These are phyloP conservation scores for Epizoanthus rinbou DNA, from an alignment of 92 coral and sea anemone species.

Conservation along the genomic window DNA sequence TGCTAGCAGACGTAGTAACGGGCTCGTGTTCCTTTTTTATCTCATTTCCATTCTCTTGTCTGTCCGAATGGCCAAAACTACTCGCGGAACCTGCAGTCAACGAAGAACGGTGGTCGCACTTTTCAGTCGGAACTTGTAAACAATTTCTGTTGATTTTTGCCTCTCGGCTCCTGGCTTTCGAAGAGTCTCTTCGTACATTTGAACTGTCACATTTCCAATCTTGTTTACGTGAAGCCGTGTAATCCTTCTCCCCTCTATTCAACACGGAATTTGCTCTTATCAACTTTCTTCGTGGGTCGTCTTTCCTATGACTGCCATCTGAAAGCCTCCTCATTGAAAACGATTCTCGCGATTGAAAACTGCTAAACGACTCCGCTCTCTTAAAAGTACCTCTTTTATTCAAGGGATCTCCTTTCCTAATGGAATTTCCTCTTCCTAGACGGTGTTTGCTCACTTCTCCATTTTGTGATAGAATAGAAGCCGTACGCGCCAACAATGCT, in stretches of 20 bases:
- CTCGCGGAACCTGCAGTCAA: neutral
- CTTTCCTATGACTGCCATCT: neutral
- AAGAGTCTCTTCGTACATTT: neutral
- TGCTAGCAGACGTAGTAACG: neutral
- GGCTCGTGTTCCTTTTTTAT: neutral
- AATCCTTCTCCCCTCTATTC: neutral
- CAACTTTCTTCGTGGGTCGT: neutral
- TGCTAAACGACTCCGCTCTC: conserved; percentile 3
- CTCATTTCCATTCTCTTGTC: neutral
- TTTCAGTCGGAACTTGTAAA: neutral
- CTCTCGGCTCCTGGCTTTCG: neutral
- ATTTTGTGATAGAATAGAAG: conserved; percentile 2
- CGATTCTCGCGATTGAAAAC: neutral
- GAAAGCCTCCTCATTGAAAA: neutral
- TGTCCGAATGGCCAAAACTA: neutral
- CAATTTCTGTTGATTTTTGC: neutral
- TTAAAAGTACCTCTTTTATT: neutral
- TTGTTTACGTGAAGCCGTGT: neutral
- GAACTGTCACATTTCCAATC: neutral
- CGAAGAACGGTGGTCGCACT: neutral
- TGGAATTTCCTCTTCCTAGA: conserved; percentile 2
- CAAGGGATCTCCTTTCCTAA: neutral
- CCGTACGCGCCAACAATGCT: neutral
- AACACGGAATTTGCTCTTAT: neutral
- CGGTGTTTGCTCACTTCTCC: neutral